phyloP scores from a whole-genome alignment of 2,888 invertebrate genomes.

The Mesorhabditis belari region DNA sequence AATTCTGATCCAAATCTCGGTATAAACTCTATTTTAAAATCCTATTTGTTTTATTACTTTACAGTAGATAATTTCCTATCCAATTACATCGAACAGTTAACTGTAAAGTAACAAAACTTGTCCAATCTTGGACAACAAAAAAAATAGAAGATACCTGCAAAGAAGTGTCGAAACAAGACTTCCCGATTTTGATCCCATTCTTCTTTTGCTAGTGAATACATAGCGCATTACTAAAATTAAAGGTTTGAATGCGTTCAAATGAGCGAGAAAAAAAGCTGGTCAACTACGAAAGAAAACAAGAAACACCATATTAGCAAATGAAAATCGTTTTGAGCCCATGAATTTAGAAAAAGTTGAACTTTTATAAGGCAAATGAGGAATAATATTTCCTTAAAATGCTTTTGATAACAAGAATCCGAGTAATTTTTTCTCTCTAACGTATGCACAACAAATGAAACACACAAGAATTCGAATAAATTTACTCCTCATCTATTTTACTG shows the following conservation, averaged over 20 bases:
- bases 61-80: too few species aligned
- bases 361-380: not conserved
- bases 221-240: not conserved
- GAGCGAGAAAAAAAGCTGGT: not conserved
- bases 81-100: too few species aligned
- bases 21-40: too few species aligned
- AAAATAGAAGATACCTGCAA: not conserved
- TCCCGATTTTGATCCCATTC: slow-evolving; percentile 7
- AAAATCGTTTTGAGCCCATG: not conserved
- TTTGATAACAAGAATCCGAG: not conserved
- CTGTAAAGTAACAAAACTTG: too few species aligned
- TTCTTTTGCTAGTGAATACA: slow-evolving; percentile 4
- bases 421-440: too few species aligned
- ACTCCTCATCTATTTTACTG: too few species aligned
- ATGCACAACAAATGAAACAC: too few species aligned
- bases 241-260: not conserved
- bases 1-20: too few species aligned
- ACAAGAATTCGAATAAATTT: too few species aligned
- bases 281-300: not conserved
- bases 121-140: too few species aligned
- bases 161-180: slow-evolving; percentile 6
- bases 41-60: too few species aligned
- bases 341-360: not conserved
- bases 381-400: not conserved
- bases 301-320: not conserved